Evolutionary conservation across 2,888 invertebrate species (phyloP).

Genomic region (Cantharis flavilabris): DNA sequence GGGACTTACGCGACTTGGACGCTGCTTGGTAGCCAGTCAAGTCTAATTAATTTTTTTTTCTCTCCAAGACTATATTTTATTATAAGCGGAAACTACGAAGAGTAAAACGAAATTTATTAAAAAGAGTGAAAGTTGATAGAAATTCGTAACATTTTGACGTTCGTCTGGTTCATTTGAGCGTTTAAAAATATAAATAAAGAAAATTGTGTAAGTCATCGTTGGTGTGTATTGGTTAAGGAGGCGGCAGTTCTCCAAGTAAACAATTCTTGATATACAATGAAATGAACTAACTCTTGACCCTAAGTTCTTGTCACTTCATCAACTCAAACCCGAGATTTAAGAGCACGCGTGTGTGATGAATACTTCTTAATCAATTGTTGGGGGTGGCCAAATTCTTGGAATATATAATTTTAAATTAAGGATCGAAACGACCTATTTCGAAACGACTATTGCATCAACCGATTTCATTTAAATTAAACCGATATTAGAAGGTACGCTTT

Average conservation of each 20-base stretch:
- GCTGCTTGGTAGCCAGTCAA: slow-evolving; percentile 40
- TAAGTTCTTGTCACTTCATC: slow-evolving; percentile 40
- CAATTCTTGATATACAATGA: slow-evolving; percentile 31
- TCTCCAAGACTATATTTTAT: neutral
- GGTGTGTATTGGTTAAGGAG: slow-evolving; percentile 25
- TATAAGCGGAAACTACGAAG: slow-evolving; percentile 21
- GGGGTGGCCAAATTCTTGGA: slow-evolving; percentile 35
- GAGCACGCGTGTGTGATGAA: slow-evolving; percentile 32
- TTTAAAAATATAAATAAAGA: slow-evolving; percentile 32
- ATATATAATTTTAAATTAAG: slow-evolving; percentile 21
- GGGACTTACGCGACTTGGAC: slow-evolving; percentile 45
- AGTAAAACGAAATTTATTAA: slow-evolving; percentile 14
- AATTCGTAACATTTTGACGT: slow-evolving; percentile 19
- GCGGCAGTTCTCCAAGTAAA: slow-evolving; percentile 32
- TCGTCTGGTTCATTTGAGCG: slow-evolving; percentile 31
- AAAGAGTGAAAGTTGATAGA: slow-evolving; percentile 14
- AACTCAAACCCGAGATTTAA: slow-evolving; percentile 31
- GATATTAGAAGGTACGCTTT: slow-evolving; percentile 4
- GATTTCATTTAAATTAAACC: neutral
- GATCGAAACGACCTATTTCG: slow-evolving; percentile 8
- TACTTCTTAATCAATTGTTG: slow-evolving; percentile 38
- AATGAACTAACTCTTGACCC: slow-evolving; percentile 36
- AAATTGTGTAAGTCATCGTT: slow-evolving; percentile 29
- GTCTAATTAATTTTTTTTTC: slow-evolving; percentile 23
- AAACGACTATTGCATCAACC: slow-evolving; percentile 4